These are phyloP conservation scores for Brachionus calyciflorus DNA, from an alignment of 1,140 invertebrate genomes.

Conservation along the genomic window DNA sequence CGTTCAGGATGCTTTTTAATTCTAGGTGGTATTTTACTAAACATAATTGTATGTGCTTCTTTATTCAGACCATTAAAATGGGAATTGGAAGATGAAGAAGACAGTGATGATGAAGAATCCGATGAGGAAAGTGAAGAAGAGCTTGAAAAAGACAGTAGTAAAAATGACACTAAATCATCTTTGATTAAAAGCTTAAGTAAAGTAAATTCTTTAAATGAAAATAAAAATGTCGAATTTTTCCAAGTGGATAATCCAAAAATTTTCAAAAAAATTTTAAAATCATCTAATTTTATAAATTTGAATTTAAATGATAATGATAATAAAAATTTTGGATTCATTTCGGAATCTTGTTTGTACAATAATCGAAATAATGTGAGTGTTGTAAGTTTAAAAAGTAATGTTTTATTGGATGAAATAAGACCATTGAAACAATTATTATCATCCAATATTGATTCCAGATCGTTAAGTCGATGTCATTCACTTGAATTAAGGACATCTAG, in stretches of 20 bases:
- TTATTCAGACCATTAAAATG: constrained; percentile 21
- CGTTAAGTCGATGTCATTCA: constrained; percentile 18
- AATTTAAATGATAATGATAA: no score
- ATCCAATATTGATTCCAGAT: background rate
- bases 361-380: background rate
- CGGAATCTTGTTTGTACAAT: constrained; percentile 4
- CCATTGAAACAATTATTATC: background rate
- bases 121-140: constrained; percentile 4
- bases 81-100: constrained; percentile 32
- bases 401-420: background rate
- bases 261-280: background rate
- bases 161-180: no score
- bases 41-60: constrained; percentile 18
- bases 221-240: background rate
- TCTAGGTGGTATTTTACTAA: constrained; percentile 19
- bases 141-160: background rate
- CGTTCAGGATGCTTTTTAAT: constrained; percentile 30
- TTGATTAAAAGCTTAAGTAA: background rate
- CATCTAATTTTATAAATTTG: constrained; percentile 9
- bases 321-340: constrained; percentile 34
- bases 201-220: background rate
- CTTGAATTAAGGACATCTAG: background rate
- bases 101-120: background rate
- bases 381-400: constrained; percentile 28
- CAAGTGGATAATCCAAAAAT: background rate